Base-by-base conservation (phyloP, 2,113 vertebrate genomes). In the Diphyllodes magnificus region DNA sequence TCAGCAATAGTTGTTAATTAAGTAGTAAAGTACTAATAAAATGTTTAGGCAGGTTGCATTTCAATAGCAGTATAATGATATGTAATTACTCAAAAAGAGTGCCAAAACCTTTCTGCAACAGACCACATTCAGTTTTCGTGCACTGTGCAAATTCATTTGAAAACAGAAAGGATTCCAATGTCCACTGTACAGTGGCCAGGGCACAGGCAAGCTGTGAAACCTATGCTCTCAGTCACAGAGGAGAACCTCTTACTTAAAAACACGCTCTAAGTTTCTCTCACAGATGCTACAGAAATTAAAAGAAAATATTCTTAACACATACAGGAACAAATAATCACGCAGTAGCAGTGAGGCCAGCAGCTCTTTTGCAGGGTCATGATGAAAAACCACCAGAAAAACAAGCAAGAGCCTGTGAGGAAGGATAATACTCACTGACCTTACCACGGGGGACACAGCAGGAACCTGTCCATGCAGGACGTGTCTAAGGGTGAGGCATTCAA, bases 21-120 rank as follows among this genome's bases (percentile, higher is more conserved):
- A 92, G 72, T 57, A 70, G 56, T 71, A 93, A 96, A 94, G 69
- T 82, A 82, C 82, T 94, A 95, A 86, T 75, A 86, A 86, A 94
- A 93, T 80, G 69, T 64, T 92, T 84, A 78, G 89, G 77, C 70
- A 63, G 82, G 82, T 90, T 83, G 82, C 61, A 82, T 82, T 95
- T 93, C 85, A 89, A 76, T 61, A 94, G 63, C 42, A 60, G 56
- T 51, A 10, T 81, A 88, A 94, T 78, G 30, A 76, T 78, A 78
- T 10, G 13, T 68, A 93, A 96, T 88, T 88, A 88, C 69, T 78
- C 51, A 81, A 93, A 86, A 81, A 75, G 47, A 71, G 28, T 50
- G 86, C 45, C 87, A 92, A 90, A 79, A 13, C 10, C n/a, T 44
- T 76, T 77, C 77, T 86, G 60, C 68, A 90, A 73, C 6, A 86